Conservation (phyloP, 2,113 vertebrate genomes). For the Ceuthmochares aereus region DNA sequence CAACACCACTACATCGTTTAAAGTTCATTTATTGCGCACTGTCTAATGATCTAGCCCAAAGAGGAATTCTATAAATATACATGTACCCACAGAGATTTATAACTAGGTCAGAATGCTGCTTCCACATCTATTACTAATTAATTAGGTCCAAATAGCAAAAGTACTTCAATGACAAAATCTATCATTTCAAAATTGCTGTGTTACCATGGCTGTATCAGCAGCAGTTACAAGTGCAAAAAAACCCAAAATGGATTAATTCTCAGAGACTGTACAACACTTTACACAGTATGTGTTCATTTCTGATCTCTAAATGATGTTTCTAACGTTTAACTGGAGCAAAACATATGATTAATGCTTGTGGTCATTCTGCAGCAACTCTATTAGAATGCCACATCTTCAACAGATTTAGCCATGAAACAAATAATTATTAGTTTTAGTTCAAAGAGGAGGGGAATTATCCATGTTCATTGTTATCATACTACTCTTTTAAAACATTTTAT, state of each 20-base stretch:
- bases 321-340: constrained; percentile 28
- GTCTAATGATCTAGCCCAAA: constrained; percentile 53
- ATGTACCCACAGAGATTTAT: constrained; percentile 56
- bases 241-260: constrained; percentile 10
- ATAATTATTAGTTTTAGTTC: constrained; percentile 34
- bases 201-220: background rate
- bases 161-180: constrained; percentile 63
- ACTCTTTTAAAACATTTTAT: constrained; percentile 35
- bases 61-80: constrained; percentile 69
- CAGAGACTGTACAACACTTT: background rate
- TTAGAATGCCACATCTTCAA: constrained; percentile 8
- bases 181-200: constrained; percentile 30
- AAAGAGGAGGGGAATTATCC: background rate
- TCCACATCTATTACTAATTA: constrained; percentile 74
- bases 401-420: constrained; percentile 12
- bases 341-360: constrained; percentile 32
- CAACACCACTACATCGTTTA: constrained; percentile 22
- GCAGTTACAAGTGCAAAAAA: background rate
- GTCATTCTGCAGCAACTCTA: constrained; percentile 27
- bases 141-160: constrained; percentile 68
- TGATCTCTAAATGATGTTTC: constrained; percentile 11
- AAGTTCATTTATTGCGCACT: constrained; percentile 51
- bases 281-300: background rate
- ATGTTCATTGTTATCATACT: background rate
- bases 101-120: constrained; percentile 72